These are phyloP conservation scores for Oscheius myriophilus DNA, from an alignment of 2,888 invertebrate genomes.

Conservation along the genomic window DNA sequence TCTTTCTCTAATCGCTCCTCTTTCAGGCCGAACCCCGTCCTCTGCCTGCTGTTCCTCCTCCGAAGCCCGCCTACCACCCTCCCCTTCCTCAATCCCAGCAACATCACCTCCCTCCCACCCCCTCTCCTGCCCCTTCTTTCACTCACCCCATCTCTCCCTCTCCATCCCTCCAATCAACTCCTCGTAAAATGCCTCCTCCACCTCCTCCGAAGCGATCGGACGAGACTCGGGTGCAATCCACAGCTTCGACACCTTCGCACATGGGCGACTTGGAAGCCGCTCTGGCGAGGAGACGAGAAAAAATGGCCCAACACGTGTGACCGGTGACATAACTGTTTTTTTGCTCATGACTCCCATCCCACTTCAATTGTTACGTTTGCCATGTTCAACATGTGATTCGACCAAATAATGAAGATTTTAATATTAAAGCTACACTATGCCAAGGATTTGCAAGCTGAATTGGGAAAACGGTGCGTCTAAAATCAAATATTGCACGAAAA, in stretches of 20 bases:
- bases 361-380: conserved; percentile 1
- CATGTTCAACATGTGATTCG: conserved; percentile 27
- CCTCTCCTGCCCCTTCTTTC: not conserved
- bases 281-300: conserved; percentile 49
- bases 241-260: conserved; percentile 29
- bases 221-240: conserved; percentile 48
- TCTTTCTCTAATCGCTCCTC: not conserved
- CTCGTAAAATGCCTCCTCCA: conserved; percentile 49
- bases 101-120: conserved; percentile 26
- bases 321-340: conserved; percentile 8
- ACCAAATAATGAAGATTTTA: conserved; percentile 15
- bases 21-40: conserved; percentile 20
- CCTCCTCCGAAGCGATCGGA: conserved; percentile 68
- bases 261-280: conserved; percentile 57
- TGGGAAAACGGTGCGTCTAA: too few species aligned
- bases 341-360: conserved; percentile 15
- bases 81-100: conserved; percentile 1
- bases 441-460: too few species aligned
- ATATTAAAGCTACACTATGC: too few species aligned
- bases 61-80: conserved; percentile 24
- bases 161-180: conserved; percentile 39
- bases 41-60: conserved; percentile 21
- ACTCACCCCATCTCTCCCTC: not conserved
- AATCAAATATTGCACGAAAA: too few species aligned
- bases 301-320: conserved; percentile 30